Conservation (phyloP, 2,888 invertebrate genomes). For the Rhagium mordax region DNA sequence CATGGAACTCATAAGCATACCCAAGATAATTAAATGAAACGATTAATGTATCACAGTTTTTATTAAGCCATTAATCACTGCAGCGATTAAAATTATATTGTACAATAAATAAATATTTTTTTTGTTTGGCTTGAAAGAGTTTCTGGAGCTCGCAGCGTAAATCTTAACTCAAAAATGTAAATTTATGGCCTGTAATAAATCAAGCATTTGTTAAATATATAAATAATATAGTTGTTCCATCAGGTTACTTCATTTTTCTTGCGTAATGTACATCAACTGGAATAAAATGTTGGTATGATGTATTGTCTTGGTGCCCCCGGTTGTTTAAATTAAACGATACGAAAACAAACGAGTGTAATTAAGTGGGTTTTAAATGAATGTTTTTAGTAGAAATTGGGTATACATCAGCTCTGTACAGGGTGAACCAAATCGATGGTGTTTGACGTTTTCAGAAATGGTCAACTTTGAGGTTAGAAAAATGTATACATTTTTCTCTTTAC, state of each 20-base stretch:
- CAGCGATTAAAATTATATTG: not conserved
- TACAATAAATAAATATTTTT: not conserved
- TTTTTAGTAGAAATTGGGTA: not conserved
- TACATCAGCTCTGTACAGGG: too few relatives aligned
- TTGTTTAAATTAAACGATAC: not conserved
- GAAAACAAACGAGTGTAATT: too few relatives aligned
- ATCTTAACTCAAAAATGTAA: not conserved
- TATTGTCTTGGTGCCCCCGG: not conserved
- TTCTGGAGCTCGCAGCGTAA: not conserved
- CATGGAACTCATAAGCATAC: too few relatives aligned
- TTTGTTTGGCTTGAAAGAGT: not conserved
- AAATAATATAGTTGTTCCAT: not conserved
- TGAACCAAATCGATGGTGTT: too few relatives aligned
- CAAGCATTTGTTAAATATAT: not conserved
- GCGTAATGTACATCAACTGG: not conserved
- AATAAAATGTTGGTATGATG: not conserved
- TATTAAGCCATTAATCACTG: not conserved
- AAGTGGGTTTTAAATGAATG: too few relatives aligned
- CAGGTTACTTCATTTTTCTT: not conserved
- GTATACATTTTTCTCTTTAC: too few relatives aligned
- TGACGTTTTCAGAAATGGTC: too few relatives aligned
- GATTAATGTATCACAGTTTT: not conserved
- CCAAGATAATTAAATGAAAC: not conserved
- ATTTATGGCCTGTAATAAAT: not conserved
- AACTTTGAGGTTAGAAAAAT: too few relatives aligned